Conservation (phyloP, 2,797 vertebrate genomes). For the Sebastes baramenuke region DNA sequence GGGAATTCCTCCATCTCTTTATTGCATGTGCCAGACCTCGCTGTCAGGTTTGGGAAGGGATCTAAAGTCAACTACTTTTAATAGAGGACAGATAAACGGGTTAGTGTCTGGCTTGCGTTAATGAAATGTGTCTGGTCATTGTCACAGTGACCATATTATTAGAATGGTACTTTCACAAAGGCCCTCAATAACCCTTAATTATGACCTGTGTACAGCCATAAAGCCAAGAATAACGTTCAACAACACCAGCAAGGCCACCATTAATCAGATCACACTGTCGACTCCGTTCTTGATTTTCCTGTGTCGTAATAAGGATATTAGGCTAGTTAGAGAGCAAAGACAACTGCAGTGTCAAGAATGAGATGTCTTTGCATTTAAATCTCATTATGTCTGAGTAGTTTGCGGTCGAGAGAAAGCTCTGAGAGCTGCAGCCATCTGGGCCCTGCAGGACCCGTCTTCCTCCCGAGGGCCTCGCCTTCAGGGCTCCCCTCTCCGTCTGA, state of each 20-base stretch:
- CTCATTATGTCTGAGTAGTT: constrained; percentile 42
- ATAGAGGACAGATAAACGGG: constrained; percentile 56
- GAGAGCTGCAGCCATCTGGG: constrained; percentile 53
- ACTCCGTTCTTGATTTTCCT: neutral
- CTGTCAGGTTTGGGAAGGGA: constrained; percentile 52
- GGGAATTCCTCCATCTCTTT: constrained; percentile 47
- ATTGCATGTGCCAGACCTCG: constrained; percentile 34
- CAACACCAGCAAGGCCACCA: constrained; percentile 19
- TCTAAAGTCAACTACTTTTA: constrained; percentile 54
- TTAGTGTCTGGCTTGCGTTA: constrained; percentile 71
- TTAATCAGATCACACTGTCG: constrained; percentile 27
- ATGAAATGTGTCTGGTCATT: constrained; percentile 64
- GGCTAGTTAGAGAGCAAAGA: neutral
- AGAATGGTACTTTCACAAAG: constrained; percentile 47
- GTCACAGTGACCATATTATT: constrained; percentile 59
- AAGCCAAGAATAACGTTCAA: constrained; percentile 58
- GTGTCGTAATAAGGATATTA: neutral
- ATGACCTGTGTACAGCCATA: constrained; percentile 52
- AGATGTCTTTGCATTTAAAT: constrained; percentile 28
- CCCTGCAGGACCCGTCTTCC: constrained; percentile 46
- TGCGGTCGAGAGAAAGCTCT: constrained; percentile 35
- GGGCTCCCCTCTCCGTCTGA: constrained; percentile 58
- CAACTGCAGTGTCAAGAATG: neutral
- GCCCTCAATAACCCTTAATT: constrained; percentile 63
- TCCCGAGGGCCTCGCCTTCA: constrained; percentile 57